Evolutionary conservation across 1,140 invertebrate species (phyloP).

Genomic region (Aphis gossypii): DNA sequence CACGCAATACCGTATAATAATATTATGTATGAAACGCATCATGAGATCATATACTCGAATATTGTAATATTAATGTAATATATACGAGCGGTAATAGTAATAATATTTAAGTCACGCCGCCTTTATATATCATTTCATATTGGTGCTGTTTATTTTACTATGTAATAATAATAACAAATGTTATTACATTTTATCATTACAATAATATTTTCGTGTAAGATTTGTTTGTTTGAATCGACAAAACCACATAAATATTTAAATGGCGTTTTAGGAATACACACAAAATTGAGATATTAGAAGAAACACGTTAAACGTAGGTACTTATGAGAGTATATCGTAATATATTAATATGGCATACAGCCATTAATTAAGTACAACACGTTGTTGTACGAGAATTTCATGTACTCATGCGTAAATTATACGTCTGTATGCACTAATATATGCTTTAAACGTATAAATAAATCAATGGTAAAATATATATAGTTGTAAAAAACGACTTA

Average conservation of each 20-base stretch:
- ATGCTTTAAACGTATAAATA: no score
- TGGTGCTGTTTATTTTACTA: not conserved
- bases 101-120: conserved; percentile 3
- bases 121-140: not conserved
- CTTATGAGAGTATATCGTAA: no score
- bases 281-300: not conserved
- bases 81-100: not conserved
- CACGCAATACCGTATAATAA: not conserved
- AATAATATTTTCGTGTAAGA: not conserved
- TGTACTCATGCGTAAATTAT: no score
- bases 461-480: no score
- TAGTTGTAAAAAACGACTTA: no score
- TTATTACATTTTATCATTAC: not conserved
- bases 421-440: no score
- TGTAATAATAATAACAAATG: not conserved
- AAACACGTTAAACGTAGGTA: no score
- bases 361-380: no score
- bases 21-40: not conserved
- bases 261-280: no score
- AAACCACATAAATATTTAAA: not conserved
- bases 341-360: no score
- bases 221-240: not conserved
- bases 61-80: not conserved
- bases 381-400: no score
- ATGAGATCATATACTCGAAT: not conserved